Conservation (phyloP, 2,113 vertebrate genomes). For the Rousettus leschenaultii region DNA sequence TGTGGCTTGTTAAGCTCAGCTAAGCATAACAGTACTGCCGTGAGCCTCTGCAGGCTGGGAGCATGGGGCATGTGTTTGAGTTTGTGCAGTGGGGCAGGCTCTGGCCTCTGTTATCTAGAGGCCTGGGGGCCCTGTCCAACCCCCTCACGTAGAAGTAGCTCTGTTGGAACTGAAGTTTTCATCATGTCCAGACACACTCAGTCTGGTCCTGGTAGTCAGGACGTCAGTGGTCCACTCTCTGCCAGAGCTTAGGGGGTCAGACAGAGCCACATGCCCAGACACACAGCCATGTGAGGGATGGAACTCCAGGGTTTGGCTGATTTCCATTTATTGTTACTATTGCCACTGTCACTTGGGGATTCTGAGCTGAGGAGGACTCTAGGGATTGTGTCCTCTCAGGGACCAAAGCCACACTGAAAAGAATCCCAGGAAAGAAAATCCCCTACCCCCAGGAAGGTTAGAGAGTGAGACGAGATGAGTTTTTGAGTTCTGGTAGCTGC, state of each 20-base stretch:
- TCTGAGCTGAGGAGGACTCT: not conserved
- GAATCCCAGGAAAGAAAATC: not conserved
- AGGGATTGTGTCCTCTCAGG: not conserved
- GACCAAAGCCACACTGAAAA: not conserved
- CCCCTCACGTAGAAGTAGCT: not conserved
- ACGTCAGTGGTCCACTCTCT: not conserved
- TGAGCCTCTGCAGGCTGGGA: conserved; percentile 67
- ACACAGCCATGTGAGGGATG: not conserved
- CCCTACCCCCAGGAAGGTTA: not conserved
- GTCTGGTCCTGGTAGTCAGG: not conserved
- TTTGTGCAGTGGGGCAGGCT: conserved; percentile 79
- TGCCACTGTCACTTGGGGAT: not conserved
- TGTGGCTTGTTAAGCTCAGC: conserved; percentile 74
- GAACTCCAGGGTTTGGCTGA: not conserved
- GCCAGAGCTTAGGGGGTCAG: not conserved
- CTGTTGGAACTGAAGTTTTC: not conserved
- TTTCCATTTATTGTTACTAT: not conserved
- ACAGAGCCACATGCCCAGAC: not conserved
- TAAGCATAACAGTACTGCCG: conserved; percentile 72
- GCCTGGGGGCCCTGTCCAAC: not conserved
- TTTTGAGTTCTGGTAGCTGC: not conserved
- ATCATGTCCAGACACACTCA: not conserved
- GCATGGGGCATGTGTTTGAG: conserved; percentile 73
- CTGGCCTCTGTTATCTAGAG: not conserved
- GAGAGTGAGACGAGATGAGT: rapidly evolving